A percentile compares a stretch with the other conserved stretches of the same genome.
Evolutionary conservation across 2,113 vertebrate genomes (phyloP).

Genomic region (Excalfactoria chinensis): DNA sequence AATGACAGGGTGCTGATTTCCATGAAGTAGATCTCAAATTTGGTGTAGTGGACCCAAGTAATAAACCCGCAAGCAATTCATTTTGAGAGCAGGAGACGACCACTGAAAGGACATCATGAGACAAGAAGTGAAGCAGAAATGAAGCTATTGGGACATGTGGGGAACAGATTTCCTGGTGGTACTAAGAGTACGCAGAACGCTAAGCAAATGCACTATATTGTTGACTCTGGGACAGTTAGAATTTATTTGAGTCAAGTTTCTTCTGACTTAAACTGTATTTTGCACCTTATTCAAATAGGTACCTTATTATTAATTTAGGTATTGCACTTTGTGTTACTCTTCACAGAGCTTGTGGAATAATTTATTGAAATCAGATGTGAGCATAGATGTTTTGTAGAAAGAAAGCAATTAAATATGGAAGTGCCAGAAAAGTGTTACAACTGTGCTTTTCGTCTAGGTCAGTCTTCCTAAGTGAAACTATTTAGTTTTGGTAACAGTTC

Average conservation of each 20-base stretch:
- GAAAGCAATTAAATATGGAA: neutral
- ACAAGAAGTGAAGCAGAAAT: neutral
- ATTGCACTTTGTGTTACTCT: neutral
- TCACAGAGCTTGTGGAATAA: neutral
- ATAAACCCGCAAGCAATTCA: neutral
- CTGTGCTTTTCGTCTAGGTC: neutral
- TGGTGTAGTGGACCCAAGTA: neutral
- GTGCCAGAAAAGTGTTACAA: neutral
- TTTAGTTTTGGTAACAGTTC: neutral
- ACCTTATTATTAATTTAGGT: conserved; percentile 3
- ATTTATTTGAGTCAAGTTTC: neutral
- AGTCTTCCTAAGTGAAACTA: neutral
- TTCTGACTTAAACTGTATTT: conserved; percentile 26
- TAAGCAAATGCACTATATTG: neutral
- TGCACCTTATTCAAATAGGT: neutral
- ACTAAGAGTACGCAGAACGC: neutral
- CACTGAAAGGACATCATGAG: rapidly evolving
- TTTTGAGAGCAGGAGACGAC: neutral
- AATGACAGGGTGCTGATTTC: rapidly evolving
- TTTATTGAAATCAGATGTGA: neutral
- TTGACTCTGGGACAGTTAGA: neutral
- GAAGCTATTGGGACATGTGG: neutral
- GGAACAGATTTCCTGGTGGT: neutral
- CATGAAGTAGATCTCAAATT: neutral
- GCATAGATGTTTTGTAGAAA: neutral